Evolutionary conservation across 1,140 invertebrate genomes (phyloP).

Genomic region (Aleiodes sp.): DNA sequence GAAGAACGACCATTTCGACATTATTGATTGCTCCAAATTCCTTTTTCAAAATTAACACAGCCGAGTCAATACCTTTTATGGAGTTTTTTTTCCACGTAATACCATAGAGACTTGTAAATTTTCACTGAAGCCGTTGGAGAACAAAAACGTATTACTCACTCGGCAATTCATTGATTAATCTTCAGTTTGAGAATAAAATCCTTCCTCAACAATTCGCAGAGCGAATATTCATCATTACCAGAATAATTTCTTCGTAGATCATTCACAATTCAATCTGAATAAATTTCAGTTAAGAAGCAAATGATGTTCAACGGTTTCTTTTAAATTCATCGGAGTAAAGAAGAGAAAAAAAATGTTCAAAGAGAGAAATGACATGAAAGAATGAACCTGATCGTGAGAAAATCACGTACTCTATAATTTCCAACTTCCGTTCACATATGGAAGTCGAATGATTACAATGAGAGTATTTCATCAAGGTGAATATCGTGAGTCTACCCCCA

Average conservation of each 20-base stretch:
- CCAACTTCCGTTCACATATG: slow-evolving; percentile 59
- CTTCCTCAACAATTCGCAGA: no score
- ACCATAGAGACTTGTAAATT: no score
- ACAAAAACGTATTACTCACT: no score
- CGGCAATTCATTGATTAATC: no score
- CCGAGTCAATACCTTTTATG: no score
- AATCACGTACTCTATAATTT: slow-evolving; percentile 54
- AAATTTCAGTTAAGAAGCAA: not conserved
- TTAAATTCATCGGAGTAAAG: not conserved
- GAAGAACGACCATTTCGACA: slow-evolving; percentile 45
- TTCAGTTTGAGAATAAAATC: no score
- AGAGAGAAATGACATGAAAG: slow-evolving; percentile 20
- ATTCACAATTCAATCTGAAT: no score
- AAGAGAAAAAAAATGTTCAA: slow-evolving; percentile 21
- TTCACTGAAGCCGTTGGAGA: no score
- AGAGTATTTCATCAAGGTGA: not conserved
- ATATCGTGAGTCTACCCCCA: slow-evolving; percentile 41
- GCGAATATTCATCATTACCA: no score
- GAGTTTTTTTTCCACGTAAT: no score
- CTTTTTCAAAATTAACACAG: not conserved
- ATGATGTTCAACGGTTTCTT: not conserved
- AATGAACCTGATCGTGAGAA: slow-evolving; percentile 56
- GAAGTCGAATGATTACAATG: slow-evolving; percentile 37
- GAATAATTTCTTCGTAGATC: not conserved
- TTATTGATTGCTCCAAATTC: slow-evolving; percentile 46